Evolutionary conservation across 2,888 invertebrate genomes (phyloP), one percentile per base, ranked within the genome.

Genomic region (Geotrupes spiniger): DNA sequence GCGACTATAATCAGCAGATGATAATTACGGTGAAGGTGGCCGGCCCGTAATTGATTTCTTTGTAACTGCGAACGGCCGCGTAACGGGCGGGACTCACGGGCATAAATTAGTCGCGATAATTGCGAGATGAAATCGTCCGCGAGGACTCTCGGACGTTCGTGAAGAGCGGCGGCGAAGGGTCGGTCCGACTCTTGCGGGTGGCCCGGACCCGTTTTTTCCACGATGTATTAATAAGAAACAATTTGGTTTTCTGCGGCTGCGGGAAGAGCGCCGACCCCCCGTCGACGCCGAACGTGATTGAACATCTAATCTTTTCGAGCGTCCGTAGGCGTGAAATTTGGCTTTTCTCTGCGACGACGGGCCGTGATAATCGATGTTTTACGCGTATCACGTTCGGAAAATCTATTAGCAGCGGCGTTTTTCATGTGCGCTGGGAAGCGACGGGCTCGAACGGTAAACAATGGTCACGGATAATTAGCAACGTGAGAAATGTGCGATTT

Each of bases 31-130:
- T 40, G 25, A 40, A 25, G 40, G 11, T 40, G 40, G n/a, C 40
- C 25, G 40, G 26, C 5, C 14, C 40, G 40, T 40, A 40, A 40
- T 40, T 40, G 40, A 40, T 40, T 40, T 40, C 40, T 40, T 40
- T 40, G 40, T 40, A 25, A 15, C 28, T 38, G 33, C 49, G 45
- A 46, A 40, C 46, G 42, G 52, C 59, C 53, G 58, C 54, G 44
- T 42, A 56, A 39, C 49, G 43, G 57, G 52, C 55, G 53, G 51
- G 42, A 41, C 49, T 40, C 43, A 31, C 43, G 25, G 33, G 41
- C 51, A 58, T 58, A 58, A 58, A 58, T 58, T 54, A 51, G 49
- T 50, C 42, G 49, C 49, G 53, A 57, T 57, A 58, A 55, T 57
- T 58, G 53, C 54, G 52, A 56, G 45, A 26, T 39, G 37, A 43